Evolutionary conservation across 2,797 vertebrate genomes (phyloP), one percentile per base, ranked within the genome.

Genomic region (Mus minutoides): DNA sequence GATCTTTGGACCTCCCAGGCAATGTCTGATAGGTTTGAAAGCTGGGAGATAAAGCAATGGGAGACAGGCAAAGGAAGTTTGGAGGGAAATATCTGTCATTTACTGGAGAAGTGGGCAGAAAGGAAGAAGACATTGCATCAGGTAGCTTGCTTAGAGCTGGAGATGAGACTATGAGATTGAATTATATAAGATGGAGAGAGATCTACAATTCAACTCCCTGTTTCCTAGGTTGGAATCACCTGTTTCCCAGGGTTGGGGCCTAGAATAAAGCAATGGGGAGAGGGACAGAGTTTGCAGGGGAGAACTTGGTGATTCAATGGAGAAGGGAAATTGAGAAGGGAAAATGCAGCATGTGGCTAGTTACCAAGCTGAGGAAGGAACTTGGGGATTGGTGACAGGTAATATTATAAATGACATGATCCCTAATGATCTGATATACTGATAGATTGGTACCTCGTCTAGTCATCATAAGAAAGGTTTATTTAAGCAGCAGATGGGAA

Each of bases 1-100:
- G 46, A 9, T 46, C 3, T 11, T 8, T 19, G 1, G 29, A 21
- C 34, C 34, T 3, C 16, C 6, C 6, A 10, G 76, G 0, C 0
- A 31, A 34, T 19, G 17, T 3, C 31, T 78, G 29, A 29, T 78
- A 34, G 46, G 10, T 8, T 49, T 78, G 29, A 3, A 8, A 17
- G 4, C 46, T 52, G 76, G 16, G 31, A 34, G 31, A 52, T 31
- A 34, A 52, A 34, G 8, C 46, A 52, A 34, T 29, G 3, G 21
- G 46, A 31, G 46, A 49, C 46, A 16, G 46, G 46, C 8, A 34
- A 49, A 52, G 46, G 3, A 19, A 19, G 8, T 52, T 78, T 78
- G 29, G 76, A 77, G 43, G 6, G 26, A 4, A 67, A 67, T 31
- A 78, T 34, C 46, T 78, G 46, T 14, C 14, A 52, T 52, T 3